Conservation (phyloP, 2,888 invertebrate species). For the Theretra japonica region DNA sequence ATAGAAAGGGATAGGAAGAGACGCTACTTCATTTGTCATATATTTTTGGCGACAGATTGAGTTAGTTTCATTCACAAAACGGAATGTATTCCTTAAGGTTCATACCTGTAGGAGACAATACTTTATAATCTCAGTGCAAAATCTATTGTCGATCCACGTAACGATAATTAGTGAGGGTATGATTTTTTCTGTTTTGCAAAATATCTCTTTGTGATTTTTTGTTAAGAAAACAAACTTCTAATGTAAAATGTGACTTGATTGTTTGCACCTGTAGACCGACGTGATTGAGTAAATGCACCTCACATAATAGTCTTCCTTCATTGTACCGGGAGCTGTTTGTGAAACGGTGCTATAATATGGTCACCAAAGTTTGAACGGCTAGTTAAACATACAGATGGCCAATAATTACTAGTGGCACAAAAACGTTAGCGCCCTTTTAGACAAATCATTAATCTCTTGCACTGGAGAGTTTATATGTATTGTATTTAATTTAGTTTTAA, state of each 20-base stretch:
- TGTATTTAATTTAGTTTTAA: no score
- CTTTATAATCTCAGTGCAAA: slow-evolving; percentile 41
- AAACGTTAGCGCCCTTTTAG: no score
- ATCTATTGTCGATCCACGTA: slow-evolving; percentile 58
- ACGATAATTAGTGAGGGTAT: slow-evolving; percentile 49
- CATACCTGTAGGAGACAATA: slow-evolving; percentile 46
- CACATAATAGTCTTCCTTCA: not conserved
- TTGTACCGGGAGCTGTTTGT: no score
- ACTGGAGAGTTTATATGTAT: no score
- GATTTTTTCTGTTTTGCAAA: slow-evolving; percentile 36
- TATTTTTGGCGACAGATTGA: no score
- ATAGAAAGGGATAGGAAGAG: no score
- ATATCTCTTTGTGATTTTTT: slow-evolving; percentile 10
- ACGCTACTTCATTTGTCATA: no score
- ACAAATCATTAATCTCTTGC: no score
- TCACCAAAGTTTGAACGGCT: no score
- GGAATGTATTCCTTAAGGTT: not conserved
- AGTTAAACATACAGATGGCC: no score
- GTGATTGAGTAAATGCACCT: not conserved
- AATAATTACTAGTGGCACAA: no score
- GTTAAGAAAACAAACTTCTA: not conserved
- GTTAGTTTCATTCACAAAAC: not conserved
- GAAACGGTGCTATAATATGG: no score
- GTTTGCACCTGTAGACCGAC: not conserved
- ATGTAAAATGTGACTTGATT: not conserved